These are phyloP conservation scores for Polypedilum pembai DNA, from an alignment of 1,140 invertebrate genomes.

Conservation along the genomic window DNA sequence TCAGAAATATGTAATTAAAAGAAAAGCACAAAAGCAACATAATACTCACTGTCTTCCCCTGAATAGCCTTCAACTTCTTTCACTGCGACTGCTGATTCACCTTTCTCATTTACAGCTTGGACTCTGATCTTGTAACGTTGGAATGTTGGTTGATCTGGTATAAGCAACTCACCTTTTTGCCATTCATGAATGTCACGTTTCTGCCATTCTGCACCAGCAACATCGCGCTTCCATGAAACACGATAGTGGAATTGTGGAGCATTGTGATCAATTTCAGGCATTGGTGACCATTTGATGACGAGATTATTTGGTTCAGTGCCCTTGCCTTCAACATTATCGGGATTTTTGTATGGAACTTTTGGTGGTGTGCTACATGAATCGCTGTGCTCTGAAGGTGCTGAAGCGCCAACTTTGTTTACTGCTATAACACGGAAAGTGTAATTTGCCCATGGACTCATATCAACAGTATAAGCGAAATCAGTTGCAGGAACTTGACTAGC, in stretches of 20 bases:
- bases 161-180: slow-evolving; percentile 54
- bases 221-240: slow-evolving; percentile 77
- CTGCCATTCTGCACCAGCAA: slow-evolving; percentile 63
- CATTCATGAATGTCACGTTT: slow-evolving; percentile 70
- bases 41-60: slow-evolving; percentile 73
- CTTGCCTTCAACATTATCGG: slow-evolving; percentile 85
- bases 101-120: slow-evolving; percentile 80
- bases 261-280: slow-evolving; percentile 96
- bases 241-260: slow-evolving; percentile 87
- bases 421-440: slow-evolving; percentile 95
- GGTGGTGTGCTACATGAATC: slow-evolving; percentile 77
- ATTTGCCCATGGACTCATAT: slow-evolving; percentile 87
- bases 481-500: slow-evolving; percentile 69
- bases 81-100: slow-evolving; percentile 76
- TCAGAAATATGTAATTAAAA: neutral
- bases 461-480: slow-evolving; percentile 64
- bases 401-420: slow-evolving; percentile 86
- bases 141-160: slow-evolving; percentile 86
- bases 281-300: slow-evolving; percentile 90
- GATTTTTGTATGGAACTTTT: slow-evolving; percentile 88
- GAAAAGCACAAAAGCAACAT: neutral
- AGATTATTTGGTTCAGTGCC: slow-evolving; percentile 83
- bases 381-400: slow-evolving; percentile 73
- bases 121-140: slow-evolving; percentile 87
- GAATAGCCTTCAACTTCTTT: slow-evolving; percentile 83